These are phyloP conservation scores for Heterodera filipjevi DNA, from an alignment of 2,888 invertebrate species.

Conservation along the genomic window DNA sequence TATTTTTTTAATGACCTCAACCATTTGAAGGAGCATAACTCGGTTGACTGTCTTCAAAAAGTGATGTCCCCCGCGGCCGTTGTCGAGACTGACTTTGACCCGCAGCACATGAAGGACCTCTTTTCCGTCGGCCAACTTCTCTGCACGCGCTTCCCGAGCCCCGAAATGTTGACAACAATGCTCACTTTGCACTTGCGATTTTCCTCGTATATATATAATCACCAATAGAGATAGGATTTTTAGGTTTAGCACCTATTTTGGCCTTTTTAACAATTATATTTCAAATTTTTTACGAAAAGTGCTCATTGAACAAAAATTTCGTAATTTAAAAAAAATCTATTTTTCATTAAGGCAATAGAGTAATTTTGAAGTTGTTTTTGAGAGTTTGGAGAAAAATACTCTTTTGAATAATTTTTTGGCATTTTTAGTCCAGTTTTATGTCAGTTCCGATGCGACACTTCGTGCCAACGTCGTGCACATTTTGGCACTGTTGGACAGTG, in stretches of 20 bases:
- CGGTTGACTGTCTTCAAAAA: conserved; percentile 7
- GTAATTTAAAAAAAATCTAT: too few species aligned
- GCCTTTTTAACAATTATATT: too few species aligned
- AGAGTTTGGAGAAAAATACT: too few species aligned
- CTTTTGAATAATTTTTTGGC: neutral
- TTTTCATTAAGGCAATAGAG: too few species aligned
- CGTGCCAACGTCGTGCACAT: conserved; percentile 1
- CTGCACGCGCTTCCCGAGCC: conserved; percentile 24
- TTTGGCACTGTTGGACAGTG: conserved; percentile 22
- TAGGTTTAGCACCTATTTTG: too few species aligned
- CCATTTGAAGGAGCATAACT: conserved; percentile 8
- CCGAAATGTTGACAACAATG: conserved; percentile 22
- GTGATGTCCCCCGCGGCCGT: neutral
- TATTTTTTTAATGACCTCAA: neutral
- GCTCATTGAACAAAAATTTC: too few species aligned
- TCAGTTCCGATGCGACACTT: conserved; percentile 14
- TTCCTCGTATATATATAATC: neutral
- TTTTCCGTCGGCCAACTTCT: conserved; percentile 16
- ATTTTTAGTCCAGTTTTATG: neutral
- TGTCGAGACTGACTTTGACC: neutral
- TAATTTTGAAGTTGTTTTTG: too few species aligned
- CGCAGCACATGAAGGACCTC: neutral
- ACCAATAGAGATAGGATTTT: too few species aligned
- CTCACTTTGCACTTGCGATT: conserved; percentile 17
- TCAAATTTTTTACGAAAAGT: too few species aligned